Evolutionary conservation across 2,113 vertebrate genomes (phyloP), one percentile per base, ranked within the genome.

Genomic region (Junco hyemalis): DNA sequence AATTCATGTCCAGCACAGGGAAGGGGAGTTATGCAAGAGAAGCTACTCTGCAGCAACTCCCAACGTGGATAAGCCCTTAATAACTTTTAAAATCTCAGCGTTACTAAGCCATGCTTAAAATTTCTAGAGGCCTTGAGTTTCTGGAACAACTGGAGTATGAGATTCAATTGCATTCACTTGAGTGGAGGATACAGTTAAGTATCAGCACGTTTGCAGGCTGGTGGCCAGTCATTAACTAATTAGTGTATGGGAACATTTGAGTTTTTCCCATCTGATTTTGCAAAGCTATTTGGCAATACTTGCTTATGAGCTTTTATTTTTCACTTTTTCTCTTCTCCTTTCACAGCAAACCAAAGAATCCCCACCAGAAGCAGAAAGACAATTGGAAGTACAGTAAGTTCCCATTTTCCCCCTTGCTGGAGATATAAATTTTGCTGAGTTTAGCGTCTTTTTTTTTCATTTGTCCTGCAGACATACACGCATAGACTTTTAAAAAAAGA

Each of bases 151-250:
- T 95, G 94, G 94, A 96, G 92, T 93, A 93, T 92, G 86, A 95
- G 94, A 92, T 95, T 91, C 88, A 88, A 96, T 96, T 95, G 88
- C 86, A 72, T 95, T 90, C 92, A 90, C 88, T 94, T 92, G 90
- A 93, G 73, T 92, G 80, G 69, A 93, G 53, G 80, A 93, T 53
- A 88, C 92, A 86, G 90, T 93, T 92, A 93, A 96, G 65, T 81
- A 86, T 3, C 4, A 5, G 76, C 82, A 93, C 14, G 7, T 93
- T 92, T 7, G 7, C 42, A 63, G 51, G 82, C 93, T 88, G 26
- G 40, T 95, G 69, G 86, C 85, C 33, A 78, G 76, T 83, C 77
- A 79, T 93, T 93, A 92, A 90, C 82, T 88, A 88, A 86, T 93
- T 86, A 90, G 80, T 16, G 53, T 83, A 72, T 14, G 72, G 80